Evolutionary conservation across 2,113 vertebrate genomes (phyloP).

Genomic region (Caracal caracal): DNA sequence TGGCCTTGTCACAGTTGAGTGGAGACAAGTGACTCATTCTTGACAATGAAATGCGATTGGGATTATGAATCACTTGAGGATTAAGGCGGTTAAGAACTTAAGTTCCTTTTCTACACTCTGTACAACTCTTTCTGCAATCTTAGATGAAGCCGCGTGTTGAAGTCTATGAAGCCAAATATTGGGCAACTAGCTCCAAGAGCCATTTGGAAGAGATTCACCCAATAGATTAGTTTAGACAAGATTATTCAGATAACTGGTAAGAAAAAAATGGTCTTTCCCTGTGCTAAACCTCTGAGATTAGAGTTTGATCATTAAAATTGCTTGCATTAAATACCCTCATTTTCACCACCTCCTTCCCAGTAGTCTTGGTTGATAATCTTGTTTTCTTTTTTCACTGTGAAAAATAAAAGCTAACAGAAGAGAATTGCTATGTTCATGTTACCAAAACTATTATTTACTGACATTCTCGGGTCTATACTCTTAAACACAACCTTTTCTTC

Average conservation of each 20-base stretch:
- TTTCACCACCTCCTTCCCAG: background rate
- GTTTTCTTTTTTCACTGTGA: background rate
- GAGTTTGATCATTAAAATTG: background rate
- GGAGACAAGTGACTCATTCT: background rate
- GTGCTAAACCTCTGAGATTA: background rate
- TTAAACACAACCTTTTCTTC: background rate
- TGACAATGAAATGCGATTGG: background rate
- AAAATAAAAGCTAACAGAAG: background rate
- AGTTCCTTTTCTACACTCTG: background rate
- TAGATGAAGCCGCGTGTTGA: background rate
- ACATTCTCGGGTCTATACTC: background rate
- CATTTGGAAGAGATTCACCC: background rate
- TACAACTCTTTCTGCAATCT: background rate
- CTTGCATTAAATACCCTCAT: background rate
- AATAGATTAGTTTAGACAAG: background rate
- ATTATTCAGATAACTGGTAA: background rate
- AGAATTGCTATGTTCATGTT: background rate
- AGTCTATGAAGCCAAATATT: background rate
- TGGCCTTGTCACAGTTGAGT: background rate
- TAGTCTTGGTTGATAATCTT: background rate
- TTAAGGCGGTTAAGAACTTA: background rate
- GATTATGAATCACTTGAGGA: background rate
- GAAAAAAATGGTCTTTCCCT: background rate
- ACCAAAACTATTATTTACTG: background rate
- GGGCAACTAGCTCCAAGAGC: background rate